phyloP scores from a whole-genome alignment of 2,888 invertebrate genomes.

The Saturnia pavonia region DNA sequence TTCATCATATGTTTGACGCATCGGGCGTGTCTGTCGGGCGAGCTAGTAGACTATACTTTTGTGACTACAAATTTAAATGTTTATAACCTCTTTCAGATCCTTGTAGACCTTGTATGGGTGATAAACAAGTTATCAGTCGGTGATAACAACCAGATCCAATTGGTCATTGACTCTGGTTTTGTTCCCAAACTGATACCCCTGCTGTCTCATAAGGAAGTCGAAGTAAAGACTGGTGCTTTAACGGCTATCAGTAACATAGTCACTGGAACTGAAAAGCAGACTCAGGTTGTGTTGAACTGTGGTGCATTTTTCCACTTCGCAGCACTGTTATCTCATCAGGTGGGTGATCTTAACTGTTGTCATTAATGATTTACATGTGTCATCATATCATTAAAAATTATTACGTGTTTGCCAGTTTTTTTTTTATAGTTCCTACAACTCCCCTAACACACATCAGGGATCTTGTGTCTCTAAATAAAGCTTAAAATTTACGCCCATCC shows the following conservation, averaged over 20 bases:
- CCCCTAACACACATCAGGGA: too few species aligned
- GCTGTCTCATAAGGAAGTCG: conserved; percentile 94
- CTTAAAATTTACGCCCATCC: too few species aligned
- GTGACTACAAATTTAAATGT: too few species aligned
- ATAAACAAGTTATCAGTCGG: conserved; percentile 98
- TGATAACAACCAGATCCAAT: conserved; percentile 96
- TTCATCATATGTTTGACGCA: too few species aligned
- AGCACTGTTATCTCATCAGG: conserved; percentile 92
- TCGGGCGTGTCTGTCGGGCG: too few species aligned
- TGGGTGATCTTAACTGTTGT: conserved; percentile 33
- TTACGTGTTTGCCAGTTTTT: too few species aligned
- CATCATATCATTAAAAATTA: too few species aligned
- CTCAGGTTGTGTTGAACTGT: conserved; percentile 97
- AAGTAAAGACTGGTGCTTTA: conserved; percentile 97
- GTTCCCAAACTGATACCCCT: conserved; percentile 97
- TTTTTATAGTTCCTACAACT: too few species aligned
- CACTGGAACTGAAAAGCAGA: conserved; percentile 99
- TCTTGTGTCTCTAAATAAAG: too few species aligned
- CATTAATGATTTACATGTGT: too few species aligned
- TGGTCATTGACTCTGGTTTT: conserved; percentile 95
- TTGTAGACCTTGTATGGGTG: conserved; percentile 99
- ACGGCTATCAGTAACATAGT: conserved; percentile 99
- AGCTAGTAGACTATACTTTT: too few species aligned
- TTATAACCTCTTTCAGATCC: conserved; percentile 82
- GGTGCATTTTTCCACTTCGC: conserved; percentile 97